A percentile compares a stretch with the other conserved stretches of the same genome.
Evolutionary conservation across 2,888 invertebrate species (phyloP).

Genomic region (Patella caerulea): DNA sequence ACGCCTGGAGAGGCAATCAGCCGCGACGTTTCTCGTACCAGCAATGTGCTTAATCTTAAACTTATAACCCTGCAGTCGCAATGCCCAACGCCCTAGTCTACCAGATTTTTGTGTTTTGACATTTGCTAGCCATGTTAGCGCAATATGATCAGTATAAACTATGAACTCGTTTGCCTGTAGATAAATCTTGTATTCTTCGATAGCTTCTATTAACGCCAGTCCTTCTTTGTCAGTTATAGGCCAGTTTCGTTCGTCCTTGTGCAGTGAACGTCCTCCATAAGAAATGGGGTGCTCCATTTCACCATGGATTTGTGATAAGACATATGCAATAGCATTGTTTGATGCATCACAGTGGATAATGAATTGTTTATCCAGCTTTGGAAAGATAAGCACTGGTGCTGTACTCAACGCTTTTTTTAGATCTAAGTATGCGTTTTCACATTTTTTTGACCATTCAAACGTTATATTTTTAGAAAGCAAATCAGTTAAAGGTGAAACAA

Average conservation of each 20-base stretch:
- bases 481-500: constrained; percentile 35
- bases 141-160: constrained; percentile 41
- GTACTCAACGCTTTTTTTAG: constrained; percentile 28
- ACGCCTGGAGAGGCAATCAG: constrained; percentile 32
- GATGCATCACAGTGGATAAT: constrained; percentile 35
- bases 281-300: constrained; percentile 32
- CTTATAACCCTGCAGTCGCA: constrained; percentile 20
- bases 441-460: constrained; percentile 38
- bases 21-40: constrained; percentile 28
- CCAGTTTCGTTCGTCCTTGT: constrained; percentile 31
- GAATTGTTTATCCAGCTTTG: constrained; percentile 37
- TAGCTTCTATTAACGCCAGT: constrained; percentile 39
- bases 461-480: constrained; percentile 30
- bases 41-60: constrained; percentile 18
- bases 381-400: constrained; percentile 37
- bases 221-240: constrained; percentile 38
- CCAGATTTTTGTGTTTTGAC: constrained; percentile 33
- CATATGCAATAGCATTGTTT: constrained; percentile 28
- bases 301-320: constrained; percentile 32
- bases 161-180: constrained; percentile 35
- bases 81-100: constrained; percentile 34
- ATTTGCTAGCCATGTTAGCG: constrained; percentile 36
- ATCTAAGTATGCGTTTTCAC: constrained; percentile 28
- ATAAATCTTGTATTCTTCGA: constrained; percentile 38
- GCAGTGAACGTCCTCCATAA: constrained; percentile 39